Conservation (phyloP, 2,113 vertebrate genomes). For the Antechinus stuartii region DNA sequence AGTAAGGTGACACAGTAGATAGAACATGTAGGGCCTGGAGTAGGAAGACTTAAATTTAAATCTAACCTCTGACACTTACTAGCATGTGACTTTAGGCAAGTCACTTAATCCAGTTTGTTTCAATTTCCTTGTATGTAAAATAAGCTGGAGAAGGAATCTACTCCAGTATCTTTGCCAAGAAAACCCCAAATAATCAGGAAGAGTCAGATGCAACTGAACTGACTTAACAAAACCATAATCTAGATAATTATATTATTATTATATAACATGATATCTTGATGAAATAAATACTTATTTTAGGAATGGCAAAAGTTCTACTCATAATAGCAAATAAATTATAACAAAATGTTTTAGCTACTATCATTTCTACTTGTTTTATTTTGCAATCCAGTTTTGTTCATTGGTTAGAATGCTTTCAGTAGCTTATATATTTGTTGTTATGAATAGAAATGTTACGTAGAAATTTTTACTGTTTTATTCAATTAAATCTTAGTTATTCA, state of each 20-base stretch:
- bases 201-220: too few relatives aligned
- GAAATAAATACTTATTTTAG: background rate
- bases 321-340: slow-evolving; percentile 16
- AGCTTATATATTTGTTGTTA: background rate
- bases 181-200: too few relatives aligned
- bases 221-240: background rate
- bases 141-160: too few relatives aligned
- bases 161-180: too few relatives aligned
- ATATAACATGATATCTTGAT: slow-evolving; percentile 2
- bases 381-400: slow-evolving; percentile 31
- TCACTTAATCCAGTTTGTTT: too few relatives aligned
- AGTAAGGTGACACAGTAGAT: too few relatives aligned
- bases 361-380: background rate
- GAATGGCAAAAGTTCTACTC: background rate
- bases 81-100: too few relatives aligned
- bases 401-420: slow-evolving; percentile 12
- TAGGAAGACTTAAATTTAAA: too few relatives aligned
- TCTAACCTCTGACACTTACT: too few relatives aligned
- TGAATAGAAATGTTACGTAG: background rate
- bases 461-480: slow-evolving; percentile 32
- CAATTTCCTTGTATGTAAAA: slow-evolving; percentile 32
- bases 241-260: slow-evolving; percentile 1
- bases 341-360: slow-evolving; percentile 19
- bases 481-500: slow-evolving; percentile 36
- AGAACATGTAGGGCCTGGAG: too few relatives aligned